A percentile compares a stretch with the other conserved stretches of the same genome.
These are phyloP conservation scores for Platypus cylindrus DNA, from an alignment of 2,888 invertebrate species.

Conservation along the genomic window DNA sequence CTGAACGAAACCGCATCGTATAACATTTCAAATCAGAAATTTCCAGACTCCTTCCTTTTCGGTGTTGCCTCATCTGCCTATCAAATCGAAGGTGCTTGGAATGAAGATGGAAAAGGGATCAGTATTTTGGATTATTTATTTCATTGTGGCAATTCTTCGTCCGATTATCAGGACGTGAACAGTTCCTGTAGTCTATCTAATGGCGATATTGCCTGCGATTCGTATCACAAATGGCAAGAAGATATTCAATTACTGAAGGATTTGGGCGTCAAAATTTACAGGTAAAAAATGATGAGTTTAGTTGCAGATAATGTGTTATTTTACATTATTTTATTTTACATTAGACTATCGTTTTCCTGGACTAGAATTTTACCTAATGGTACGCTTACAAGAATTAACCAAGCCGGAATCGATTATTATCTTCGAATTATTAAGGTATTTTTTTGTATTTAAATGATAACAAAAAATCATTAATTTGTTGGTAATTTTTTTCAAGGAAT, in stretches of 20 bases:
- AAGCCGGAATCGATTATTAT: conserved; percentile 29
- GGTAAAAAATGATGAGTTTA: conserved; percentile 8
- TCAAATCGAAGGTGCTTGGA: conserved; percentile 26
- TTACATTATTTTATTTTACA: no score
- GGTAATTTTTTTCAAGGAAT: conserved; percentile 11
- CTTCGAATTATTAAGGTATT: conserved; percentile 14
- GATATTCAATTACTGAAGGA: conserved; percentile 46
- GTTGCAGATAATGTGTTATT: not conserved
- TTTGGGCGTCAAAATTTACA: conserved; percentile 43
- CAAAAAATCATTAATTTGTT: not conserved
- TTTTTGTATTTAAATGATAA: not conserved
- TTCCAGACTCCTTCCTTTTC: conserved; percentile 19
- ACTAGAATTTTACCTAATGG: conserved; percentile 43
- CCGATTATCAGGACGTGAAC: no score
- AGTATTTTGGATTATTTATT: conserved; percentile 17
- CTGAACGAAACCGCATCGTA: no score
- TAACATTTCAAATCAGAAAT: conserved; percentile 14
- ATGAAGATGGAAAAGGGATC: conserved; percentile 23
- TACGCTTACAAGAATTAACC: conserved; percentile 34
- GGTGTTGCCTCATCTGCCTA: conserved; percentile 26
- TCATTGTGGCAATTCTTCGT: no score
- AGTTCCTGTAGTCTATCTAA: no score
- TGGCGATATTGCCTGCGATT: conserved; percentile 53
- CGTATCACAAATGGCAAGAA: conserved; percentile 49
- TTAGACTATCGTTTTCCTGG: conserved; percentile 29